Evolutionary conservation across 2,888 invertebrate genomes (phyloP).

Genomic region (Tineola bisselliella): DNA sequence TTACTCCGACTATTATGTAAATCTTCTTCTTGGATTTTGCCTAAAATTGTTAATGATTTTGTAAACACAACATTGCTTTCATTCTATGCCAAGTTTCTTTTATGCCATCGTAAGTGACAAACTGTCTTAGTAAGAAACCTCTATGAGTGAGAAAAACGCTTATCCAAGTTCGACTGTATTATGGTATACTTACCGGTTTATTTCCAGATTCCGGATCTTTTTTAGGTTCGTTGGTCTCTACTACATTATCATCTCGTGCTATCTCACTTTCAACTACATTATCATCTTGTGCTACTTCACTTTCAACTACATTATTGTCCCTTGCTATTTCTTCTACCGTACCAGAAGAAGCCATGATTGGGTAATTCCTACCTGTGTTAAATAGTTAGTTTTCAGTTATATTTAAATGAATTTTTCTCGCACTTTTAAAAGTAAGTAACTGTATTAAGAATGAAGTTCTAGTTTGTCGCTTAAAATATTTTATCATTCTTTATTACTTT

Average conservation of each 20-base stretch:
- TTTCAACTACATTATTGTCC: background rate
- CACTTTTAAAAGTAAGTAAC: too few species aligned
- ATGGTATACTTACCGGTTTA: background rate
- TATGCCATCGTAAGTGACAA: too few species aligned
- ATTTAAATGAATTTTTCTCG: too few species aligned
- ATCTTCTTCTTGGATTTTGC: background rate
- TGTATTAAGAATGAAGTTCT: background rate
- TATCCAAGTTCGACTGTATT: too few species aligned
- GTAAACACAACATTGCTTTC: too few species aligned
- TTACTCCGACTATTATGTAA: background rate
- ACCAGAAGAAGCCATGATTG: background rate
- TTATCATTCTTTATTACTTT: background rate
- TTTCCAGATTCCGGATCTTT: background rate
- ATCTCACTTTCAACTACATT: background rate
- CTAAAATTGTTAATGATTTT: too few species aligned
- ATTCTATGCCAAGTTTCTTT: too few species aligned
- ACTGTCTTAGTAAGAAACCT: too few species aligned
- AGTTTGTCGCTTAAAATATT: conserved; percentile 1
- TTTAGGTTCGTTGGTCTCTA: background rate
- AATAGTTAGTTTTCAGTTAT: too few species aligned
- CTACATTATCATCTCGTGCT: background rate
- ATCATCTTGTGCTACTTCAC: background rate
- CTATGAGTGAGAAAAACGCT: too few species aligned
- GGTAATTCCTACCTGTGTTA: background rate
- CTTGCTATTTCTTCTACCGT: background rate